These are phyloP conservation scores for Polyodon spathula DNA, from an alignment of 2,113 vertebrate species.

Conservation along the genomic window DNA sequence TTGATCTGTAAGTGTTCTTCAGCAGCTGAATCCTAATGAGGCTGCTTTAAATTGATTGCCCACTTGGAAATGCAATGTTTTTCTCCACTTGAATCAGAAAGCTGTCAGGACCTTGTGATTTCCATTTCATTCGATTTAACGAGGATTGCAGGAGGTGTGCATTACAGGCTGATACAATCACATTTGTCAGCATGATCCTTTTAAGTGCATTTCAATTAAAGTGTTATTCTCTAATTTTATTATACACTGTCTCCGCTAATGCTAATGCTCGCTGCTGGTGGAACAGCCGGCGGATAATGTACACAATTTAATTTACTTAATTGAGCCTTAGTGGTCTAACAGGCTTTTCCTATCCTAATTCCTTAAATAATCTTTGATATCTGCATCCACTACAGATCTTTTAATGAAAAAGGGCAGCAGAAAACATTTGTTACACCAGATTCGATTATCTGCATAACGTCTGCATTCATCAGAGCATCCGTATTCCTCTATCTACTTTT, in stretches of 20 bases:
- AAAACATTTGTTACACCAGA: conserved; percentile 63
- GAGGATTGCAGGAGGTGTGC: conserved; percentile 69
- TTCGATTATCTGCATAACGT: conserved; percentile 71
- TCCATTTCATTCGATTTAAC: conserved; percentile 92
- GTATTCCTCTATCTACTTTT: conserved; percentile 49
- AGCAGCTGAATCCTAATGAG: conserved; percentile 62
- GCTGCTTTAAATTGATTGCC: conserved; percentile 81
- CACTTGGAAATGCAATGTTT: conserved; percentile 57
- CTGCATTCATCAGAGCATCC: conserved; percentile 65
- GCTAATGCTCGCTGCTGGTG: conserved; percentile 70
- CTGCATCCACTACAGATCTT: conserved; percentile 64
- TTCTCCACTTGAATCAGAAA: conserved; percentile 77
- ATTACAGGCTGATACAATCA: conserved; percentile 84
- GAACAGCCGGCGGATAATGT: conserved; percentile 79
- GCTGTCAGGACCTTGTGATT: conserved; percentile 72
- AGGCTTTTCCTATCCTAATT: conserved; percentile 92
- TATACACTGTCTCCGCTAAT: conserved; percentile 59
- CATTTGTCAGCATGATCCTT: conserved; percentile 95
- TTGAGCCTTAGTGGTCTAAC: conserved; percentile 85
- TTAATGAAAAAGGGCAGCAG: conserved; percentile 77
- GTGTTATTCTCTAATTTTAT: conserved; percentile 92
- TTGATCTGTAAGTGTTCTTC: conserved; percentile 70
- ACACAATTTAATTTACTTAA: conserved; percentile 96
- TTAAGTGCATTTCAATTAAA: conserved; percentile 99
- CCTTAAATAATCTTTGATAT: conserved; percentile 81